Percentiles rank a stretch among this genome's conserved stretches.
phyloP scores from a whole-genome alignment of 2,797 vertebrate species.

The Chanos chanos region DNA sequence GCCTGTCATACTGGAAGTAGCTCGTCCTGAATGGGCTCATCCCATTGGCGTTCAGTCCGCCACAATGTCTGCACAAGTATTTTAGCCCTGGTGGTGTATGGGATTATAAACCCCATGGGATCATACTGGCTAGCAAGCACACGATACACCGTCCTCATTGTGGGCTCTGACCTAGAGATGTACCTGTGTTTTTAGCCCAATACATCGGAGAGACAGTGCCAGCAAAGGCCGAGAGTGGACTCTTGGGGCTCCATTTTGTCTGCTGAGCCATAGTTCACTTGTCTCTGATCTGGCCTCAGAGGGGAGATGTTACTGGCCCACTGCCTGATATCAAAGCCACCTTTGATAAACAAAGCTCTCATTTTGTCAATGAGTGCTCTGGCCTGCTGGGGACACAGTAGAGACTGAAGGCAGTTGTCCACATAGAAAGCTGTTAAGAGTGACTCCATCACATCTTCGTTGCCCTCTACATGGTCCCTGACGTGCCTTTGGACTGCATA shows the following conservation, averaged over 20 bases:
- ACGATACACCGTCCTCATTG: background rate
- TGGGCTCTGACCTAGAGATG: background rate
- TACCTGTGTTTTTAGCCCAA: background rate
- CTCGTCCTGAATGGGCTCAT: background rate
- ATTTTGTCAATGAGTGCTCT: background rate
- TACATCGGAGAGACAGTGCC: background rate
- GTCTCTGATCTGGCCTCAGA: background rate
- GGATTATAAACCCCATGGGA: background rate
- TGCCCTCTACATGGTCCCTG: background rate
- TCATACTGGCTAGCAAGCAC: constrained; percentile 3
- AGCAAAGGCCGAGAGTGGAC: background rate
- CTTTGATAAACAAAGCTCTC: background rate
- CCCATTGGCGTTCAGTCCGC: background rate
- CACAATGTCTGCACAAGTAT: constrained; percentile 9
- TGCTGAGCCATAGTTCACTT: background rate
- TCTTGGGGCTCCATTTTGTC: background rate
- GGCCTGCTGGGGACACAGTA: background rate
- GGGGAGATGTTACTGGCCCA: background rate
- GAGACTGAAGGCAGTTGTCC: background rate
- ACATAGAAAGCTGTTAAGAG: background rate
- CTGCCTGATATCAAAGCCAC: background rate
- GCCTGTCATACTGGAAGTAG: background rate
- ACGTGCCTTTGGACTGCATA: constrained; percentile 8
- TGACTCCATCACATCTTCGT: background rate
- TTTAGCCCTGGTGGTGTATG: constrained; percentile 12